Conservation (phyloP, 2,113 vertebrate genomes). For the Sprattus sprattus region DNA sequence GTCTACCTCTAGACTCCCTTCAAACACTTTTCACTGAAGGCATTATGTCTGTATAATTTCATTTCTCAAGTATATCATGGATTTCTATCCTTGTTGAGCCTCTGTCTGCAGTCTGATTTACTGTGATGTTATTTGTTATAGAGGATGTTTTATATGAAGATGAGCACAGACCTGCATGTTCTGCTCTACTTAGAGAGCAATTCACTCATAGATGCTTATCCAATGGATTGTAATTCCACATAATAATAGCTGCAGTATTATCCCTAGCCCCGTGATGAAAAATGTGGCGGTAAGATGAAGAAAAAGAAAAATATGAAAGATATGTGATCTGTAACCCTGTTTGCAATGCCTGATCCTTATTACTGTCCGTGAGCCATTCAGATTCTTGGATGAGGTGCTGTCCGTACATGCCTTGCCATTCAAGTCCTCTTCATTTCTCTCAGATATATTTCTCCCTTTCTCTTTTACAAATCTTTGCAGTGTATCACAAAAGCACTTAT, state of each 20-base stretch:
- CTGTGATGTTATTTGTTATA: too few species aligned
- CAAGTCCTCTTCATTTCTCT: neutral
- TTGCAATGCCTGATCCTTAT: slow-evolving; percentile 35
- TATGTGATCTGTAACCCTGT: slow-evolving; percentile 39
- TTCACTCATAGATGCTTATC: too few species aligned
- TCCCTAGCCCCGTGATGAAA: neutral
- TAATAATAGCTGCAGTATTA: neutral
- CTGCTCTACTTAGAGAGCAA: too few species aligned
- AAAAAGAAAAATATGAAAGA: slow-evolving; percentile 30
- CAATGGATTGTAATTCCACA: too few species aligned
- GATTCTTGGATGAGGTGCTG: slow-evolving; percentile 27
- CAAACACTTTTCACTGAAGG: too few species aligned
- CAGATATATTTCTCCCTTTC: neutral
- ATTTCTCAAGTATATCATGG: too few species aligned
- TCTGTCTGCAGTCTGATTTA: too few species aligned
- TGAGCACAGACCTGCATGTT: too few species aligned
- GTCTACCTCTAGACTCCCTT: too few species aligned
- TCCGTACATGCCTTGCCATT: slow-evolving; percentile 37
- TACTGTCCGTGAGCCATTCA: slow-evolving; percentile 41
- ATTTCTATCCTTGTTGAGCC: too few species aligned
- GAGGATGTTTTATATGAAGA: too few species aligned
- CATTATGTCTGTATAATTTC: too few species aligned
- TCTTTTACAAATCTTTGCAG: neutral
- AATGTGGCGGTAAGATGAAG: slow-evolving; percentile 26
- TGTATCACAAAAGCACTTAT: neutral